phyloP scores from a whole-genome alignment of 2,797 vertebrate species.

The Brotula barbata region DNA sequence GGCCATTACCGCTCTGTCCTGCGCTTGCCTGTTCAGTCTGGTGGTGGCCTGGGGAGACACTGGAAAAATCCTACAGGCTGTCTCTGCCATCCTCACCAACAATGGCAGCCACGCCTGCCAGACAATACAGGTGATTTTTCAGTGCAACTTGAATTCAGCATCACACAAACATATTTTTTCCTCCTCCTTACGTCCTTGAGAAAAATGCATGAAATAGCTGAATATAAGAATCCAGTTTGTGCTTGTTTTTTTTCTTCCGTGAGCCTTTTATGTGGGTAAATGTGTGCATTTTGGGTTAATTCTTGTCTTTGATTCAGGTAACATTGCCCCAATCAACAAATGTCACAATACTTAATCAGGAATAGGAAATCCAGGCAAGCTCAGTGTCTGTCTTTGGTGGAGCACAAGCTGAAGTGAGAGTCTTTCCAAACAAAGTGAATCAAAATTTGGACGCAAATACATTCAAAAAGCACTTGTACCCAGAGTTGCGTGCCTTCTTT shows the following conservation, averaged over 20 bases:
- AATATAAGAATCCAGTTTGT: neutral
- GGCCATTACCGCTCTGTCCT: conserved; percentile 94
- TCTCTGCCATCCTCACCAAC: conserved; percentile 98
- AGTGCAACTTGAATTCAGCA: neutral
- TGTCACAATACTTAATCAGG: too few relatives aligned
- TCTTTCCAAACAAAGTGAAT: neutral
- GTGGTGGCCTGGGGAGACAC: conserved; percentile 99
- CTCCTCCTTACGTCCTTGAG: too few relatives aligned
- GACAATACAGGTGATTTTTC: conserved; percentile 87
- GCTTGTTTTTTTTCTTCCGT: too few relatives aligned
- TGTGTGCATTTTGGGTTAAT: too few relatives aligned
- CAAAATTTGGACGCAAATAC: neutral
- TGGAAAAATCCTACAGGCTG: conserved; percentile 94
- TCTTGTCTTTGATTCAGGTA: too few relatives aligned
- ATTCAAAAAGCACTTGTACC: neutral
- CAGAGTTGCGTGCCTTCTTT: neutral
- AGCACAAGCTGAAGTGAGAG: too few relatives aligned
- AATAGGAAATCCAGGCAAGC: too few relatives aligned
- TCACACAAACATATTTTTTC: too few relatives aligned
- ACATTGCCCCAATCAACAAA: too few relatives aligned
- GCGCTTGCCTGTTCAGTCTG: conserved; percentile 97
- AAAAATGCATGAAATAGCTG: neutral
- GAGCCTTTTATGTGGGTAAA: too few relatives aligned
- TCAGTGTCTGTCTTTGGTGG: too few relatives aligned
- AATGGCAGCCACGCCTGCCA: conserved; percentile 99